A percentile compares a stretch with the other conserved stretches of the same genome.
phyloP scores from a whole-genome alignment of 2,888 invertebrate genomes.

The Teinopalpus imperialis region DNA sequence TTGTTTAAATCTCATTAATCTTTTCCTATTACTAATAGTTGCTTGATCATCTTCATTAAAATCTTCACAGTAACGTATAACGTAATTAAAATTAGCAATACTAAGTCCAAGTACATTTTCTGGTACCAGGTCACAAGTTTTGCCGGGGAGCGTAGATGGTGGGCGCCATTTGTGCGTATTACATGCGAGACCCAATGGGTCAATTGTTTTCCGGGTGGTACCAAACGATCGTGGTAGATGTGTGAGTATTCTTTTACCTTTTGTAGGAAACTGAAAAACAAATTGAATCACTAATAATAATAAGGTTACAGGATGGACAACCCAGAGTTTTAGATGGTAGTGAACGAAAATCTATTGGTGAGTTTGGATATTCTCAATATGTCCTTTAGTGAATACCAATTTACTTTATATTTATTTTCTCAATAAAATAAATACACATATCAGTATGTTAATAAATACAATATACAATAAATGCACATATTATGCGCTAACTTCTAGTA shows the following conservation, averaged over 20 bases:
- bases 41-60: background rate
- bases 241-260: constrained; percentile 45
- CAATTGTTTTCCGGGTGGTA: constrained; percentile 43
- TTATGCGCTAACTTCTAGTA: too few relatives aligned
- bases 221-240: constrained; percentile 48
- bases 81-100: constrained; percentile 29
- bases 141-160: constrained; percentile 49
- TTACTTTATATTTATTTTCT: too few relatives aligned
- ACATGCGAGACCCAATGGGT: constrained; percentile 58
- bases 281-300: too few relatives aligned
- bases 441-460: too few relatives aligned
- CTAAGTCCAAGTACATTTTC: constrained; percentile 49
- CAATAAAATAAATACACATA: too few relatives aligned
- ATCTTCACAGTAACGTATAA: background rate
- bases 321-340: too few relatives aligned
- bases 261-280: constrained; percentile 44
- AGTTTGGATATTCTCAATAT: too few relatives aligned
- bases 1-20: background rate
- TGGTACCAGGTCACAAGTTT: constrained; percentile 48
- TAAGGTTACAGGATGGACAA: too few relatives aligned
- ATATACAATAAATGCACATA: too few relatives aligned
- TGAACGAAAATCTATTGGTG: too few relatives aligned
- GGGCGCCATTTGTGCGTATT: constrained; percentile 47
- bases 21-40: background rate
- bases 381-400: too few relatives aligned